Evolutionary conservation across 2,888 invertebrate genomes (phyloP).

Genomic region (Drosophila neutralis): DNA sequence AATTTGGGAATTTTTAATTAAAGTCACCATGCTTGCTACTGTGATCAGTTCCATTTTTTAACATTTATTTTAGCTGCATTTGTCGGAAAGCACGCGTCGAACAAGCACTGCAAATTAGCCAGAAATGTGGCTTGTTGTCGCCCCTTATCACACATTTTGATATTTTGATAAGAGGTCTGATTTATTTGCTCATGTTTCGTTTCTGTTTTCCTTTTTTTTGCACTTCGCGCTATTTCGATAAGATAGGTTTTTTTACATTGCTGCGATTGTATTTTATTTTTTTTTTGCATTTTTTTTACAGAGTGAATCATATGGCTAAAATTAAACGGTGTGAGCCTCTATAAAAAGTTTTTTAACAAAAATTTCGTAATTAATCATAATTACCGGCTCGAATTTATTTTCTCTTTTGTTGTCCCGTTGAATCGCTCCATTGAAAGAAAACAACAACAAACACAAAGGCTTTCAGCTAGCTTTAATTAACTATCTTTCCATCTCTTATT

Average conservation of each 20-base stretch:
- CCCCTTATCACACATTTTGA: constrained; percentile 41
- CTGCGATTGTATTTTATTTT: constrained; percentile 32
- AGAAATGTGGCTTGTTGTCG: constrained; percentile 30
- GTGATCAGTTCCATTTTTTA: constrained; percentile 7
- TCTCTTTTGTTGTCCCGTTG: constrained; percentile 33
- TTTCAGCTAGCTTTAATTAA: constrained; percentile 56
- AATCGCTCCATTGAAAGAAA: constrained; percentile 40
- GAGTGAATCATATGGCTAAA: constrained; percentile 46
- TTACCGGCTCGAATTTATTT: constrained; percentile 38
- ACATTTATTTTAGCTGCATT: constrained; percentile 41
- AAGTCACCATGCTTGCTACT: constrained; percentile 43
- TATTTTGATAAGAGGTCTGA: constrained; percentile 56
- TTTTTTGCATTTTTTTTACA: background rate
- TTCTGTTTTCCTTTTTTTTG: constrained; percentile 23
- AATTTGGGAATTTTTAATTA: constrained; percentile 54
- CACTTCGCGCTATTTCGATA: constrained; percentile 55
- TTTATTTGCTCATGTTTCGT: constrained; percentile 48
- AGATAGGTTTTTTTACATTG: constrained; percentile 52
- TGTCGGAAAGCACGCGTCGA: constrained; percentile 16
- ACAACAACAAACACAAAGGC: constrained; percentile 7
- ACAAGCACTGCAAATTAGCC: constrained; percentile 33
- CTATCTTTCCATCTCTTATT: constrained; percentile 23
- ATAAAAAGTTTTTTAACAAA: constrained; percentile 12
- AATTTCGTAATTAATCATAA: constrained; percentile 60
- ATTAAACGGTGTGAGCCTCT: background rate